Evolutionary conservation across 2,113 vertebrate genomes (phyloP), one percentile per base, ranked within the genome.

Genomic region (Forbesichthys papilliferus): DNA sequence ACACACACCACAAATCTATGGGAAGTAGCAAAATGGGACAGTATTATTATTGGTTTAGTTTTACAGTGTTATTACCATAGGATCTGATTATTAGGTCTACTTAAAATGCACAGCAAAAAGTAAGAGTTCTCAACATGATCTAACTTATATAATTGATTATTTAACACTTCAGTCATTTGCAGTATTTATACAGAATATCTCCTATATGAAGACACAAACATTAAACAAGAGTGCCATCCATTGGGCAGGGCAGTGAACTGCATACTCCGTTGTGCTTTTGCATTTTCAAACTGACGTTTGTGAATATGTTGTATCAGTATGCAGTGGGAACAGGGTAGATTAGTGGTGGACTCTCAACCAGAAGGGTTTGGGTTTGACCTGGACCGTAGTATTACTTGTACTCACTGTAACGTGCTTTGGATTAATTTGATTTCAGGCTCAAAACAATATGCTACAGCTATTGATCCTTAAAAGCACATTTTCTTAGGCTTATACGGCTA

Each of bases 231-330:
- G 69, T 52, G 74, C 84, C 89, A 77, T 69, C 89, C 14, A n/a
- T 48, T 73, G 88, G 77, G 65, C 77, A 77, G 81, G 85, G 80
- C 86, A 86, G 86, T 89, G 84, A 86, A 82, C 73, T 86, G 88
- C 86, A 87, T 81, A 71, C 82, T 66, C 53, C 79, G 65, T 87
- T 89, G 86, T 88, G 87, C 88, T 90, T 89, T 71, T 51, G 66
- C 64, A 46, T 9, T n/a, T 53, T 72, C 57, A 67, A 33, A 7
- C 65, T 48, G 3, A 20, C 8, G 3, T 12, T 10, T 49, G 60
- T 27, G 14, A 56, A 67, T 65, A 16, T 72, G 69, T 11, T 34
- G 34, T 60, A 20, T 59, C 46, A 12, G 52, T 52, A 48, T 53
- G 69, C 52, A 20, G 9, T 68, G 62, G 36, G 36, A 5, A 8